These are phyloP conservation scores for Leucoraja ocellata DNA, from an alignment of 2,797 vertebrate species.

Conservation along the genomic window DNA sequence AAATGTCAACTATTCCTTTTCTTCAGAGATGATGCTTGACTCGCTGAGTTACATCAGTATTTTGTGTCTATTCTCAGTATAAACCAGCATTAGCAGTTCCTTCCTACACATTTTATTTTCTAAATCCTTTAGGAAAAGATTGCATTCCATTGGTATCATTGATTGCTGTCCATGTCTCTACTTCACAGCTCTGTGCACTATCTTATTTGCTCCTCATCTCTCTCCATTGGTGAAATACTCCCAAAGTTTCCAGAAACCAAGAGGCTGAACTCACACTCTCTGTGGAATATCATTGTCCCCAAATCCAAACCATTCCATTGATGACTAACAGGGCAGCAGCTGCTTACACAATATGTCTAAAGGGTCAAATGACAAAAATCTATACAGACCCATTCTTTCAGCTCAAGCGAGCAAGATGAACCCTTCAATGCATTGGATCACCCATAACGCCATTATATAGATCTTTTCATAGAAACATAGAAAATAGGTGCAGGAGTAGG, in stretches of 20 bases:
- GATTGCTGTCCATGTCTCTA: not conserved
- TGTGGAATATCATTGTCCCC: not conserved
- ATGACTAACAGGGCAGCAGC: not conserved
- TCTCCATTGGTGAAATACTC: not conserved
- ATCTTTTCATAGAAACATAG: not conserved
- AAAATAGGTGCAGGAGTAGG: no score
- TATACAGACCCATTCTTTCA: not conserved
- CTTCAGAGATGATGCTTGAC: no score
- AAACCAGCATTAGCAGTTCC: no score
- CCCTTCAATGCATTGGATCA: not conserved
- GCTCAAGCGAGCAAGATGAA: not conserved
- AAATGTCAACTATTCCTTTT: no score
- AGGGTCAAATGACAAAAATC: not conserved
- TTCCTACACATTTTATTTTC: not conserved
- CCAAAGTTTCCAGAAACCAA: not conserved
- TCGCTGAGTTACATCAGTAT: no score
- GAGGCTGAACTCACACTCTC: not conserved
- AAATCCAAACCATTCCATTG: not conserved
- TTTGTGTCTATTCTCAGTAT: no score
- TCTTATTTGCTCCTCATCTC: not conserved
- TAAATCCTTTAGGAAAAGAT: not conserved
- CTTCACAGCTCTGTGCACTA: not conserved
- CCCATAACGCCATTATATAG: not conserved
- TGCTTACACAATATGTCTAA: not conserved
- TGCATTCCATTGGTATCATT: not conserved